A percentile compares a stretch with the other conserved stretches of the same genome.
These are phyloP conservation scores for Malurus leucopterus DNA, from an alignment of 2,797 vertebrate species.

Conservation along the genomic window DNA sequence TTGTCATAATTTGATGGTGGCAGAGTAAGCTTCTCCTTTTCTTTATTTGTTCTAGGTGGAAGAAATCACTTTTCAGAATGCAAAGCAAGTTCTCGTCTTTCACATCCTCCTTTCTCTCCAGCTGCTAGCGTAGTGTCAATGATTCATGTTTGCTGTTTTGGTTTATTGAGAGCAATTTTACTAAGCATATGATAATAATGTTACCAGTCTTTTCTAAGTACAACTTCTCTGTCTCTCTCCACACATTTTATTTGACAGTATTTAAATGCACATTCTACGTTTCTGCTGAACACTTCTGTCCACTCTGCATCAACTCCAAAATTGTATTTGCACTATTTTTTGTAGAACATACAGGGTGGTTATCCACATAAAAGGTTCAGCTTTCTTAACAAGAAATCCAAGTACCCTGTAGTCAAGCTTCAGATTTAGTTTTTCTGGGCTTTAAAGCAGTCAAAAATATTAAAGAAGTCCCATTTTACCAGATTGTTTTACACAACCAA, in stretches of 20 bases:
- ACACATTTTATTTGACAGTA: background rate
- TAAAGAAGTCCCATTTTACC: background rate
- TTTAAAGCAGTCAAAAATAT: background rate
- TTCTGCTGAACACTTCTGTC: background rate
- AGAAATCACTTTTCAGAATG: background rate
- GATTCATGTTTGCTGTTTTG: background rate
- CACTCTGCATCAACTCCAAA: background rate
- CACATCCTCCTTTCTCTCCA: background rate
- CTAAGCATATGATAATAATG: background rate
- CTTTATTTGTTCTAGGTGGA: background rate
- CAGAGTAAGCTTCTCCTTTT: background rate
- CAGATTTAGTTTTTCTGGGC: background rate
- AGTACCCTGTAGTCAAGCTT: background rate
- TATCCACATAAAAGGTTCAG: background rate
- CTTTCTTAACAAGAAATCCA: background rate
- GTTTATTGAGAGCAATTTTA: background rate
- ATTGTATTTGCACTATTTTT: background rate
- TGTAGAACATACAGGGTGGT: background rate
- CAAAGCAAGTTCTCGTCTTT: background rate
- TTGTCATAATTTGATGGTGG: background rate
- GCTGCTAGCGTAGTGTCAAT: background rate
- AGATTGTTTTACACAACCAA: background rate
- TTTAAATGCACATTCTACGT: background rate
- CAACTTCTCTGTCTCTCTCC: background rate
- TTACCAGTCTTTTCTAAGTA: background rate